A percentile compares a stretch with the other conserved stretches of the same genome.
phyloP scores from a whole-genome alignment of 2,797 vertebrate species.

The Sylvilagus floridanus region DNA sequence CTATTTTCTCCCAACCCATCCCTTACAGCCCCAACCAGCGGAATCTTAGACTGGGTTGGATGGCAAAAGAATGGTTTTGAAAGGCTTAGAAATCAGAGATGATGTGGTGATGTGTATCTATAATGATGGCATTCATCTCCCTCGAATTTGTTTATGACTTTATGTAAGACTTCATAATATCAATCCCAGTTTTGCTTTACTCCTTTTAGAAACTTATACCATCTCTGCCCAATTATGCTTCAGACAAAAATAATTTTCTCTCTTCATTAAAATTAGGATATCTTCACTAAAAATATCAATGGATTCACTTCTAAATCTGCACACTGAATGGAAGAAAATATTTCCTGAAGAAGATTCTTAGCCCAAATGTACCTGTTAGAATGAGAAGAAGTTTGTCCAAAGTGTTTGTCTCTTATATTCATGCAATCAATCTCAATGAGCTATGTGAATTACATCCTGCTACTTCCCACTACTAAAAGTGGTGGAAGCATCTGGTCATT shows the following conservation, averaged over 20 bases:
- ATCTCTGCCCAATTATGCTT: background rate
- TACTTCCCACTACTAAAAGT: background rate
- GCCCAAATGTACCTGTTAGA: background rate
- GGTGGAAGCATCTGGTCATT: background rate
- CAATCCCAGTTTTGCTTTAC: background rate
- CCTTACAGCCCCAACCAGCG: background rate
- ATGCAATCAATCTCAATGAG: background rate
- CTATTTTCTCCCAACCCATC: background rate
- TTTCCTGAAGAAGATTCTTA: background rate
- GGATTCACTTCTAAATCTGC: background rate
- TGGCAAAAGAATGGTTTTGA: background rate
- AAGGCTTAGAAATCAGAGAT: background rate
- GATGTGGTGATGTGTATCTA: background rate
- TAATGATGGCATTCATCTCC: background rate
- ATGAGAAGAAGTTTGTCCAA: background rate
- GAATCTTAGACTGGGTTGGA: background rate
- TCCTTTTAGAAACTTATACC: background rate
- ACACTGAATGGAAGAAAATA: constrained; percentile 10
- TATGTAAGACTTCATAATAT: background rate
- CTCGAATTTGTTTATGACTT: background rate
- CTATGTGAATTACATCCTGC: background rate
- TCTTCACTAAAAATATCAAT: background rate
- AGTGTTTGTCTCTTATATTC: background rate
- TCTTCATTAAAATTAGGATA: constrained; percentile 44
- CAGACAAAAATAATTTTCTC: background rate